Conservation (phyloP, 2,113 vertebrate genomes). For the Cinclus mexicanus region DNA sequence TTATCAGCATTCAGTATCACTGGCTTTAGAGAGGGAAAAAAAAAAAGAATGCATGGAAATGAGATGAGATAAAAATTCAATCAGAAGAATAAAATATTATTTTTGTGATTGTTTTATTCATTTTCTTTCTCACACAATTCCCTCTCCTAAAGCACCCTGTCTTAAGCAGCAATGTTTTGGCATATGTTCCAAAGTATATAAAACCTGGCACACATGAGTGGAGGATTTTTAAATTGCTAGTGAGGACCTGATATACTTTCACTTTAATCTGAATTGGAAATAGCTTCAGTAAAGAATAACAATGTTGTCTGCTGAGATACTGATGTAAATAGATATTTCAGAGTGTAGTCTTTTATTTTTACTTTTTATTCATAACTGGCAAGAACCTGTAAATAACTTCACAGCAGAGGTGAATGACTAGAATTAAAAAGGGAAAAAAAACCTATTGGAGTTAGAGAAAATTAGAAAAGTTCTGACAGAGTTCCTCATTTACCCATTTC, state of each 20-base stretch:
- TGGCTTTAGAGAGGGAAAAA: background rate
- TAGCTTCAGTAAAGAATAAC: slow-evolving; percentile 45
- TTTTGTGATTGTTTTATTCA: slow-evolving; percentile 49
- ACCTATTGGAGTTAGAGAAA: background rate
- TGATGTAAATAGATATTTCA: slow-evolving; percentile 47
- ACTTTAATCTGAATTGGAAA: slow-evolving; percentile 60
- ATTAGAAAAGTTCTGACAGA: background rate
- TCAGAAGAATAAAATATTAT: slow-evolving; percentile 47
- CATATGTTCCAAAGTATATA: background rate
- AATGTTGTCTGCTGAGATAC: slow-evolving; percentile 14
- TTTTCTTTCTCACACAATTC: slow-evolving; percentile 19
- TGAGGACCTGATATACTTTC: slow-evolving; percentile 30
- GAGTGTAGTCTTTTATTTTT: background rate
- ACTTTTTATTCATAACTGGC: slow-evolving; percentile 38
- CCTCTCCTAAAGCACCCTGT: background rate
- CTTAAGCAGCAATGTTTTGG: background rate
- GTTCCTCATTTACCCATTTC: background rate
- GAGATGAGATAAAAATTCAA: slow-evolving; percentile 49
- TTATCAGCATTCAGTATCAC: slow-evolving; percentile 17
- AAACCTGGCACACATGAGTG: slow-evolving; percentile 23
- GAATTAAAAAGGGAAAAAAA: background rate
- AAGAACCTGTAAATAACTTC: slow-evolving; percentile 46
- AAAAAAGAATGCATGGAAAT: slow-evolving; percentile 24
- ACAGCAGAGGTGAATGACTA: background rate
- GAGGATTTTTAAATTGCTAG: slow-evolving; percentile 54